phyloP scores from a whole-genome alignment of 2,113 vertebrate species.

The Passer domesticus region DNA sequence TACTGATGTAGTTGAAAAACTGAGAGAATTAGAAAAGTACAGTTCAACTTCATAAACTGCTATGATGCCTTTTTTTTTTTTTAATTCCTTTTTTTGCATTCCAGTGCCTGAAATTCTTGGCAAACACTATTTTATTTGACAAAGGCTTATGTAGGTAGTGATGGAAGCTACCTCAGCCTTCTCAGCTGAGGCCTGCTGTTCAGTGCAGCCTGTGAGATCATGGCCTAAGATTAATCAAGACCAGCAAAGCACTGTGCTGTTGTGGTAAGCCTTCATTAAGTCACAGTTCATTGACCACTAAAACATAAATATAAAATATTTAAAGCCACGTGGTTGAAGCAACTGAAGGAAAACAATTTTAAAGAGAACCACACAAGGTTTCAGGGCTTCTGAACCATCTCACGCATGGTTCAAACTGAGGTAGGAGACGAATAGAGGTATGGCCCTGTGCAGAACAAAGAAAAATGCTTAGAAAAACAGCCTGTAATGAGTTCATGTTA shows the following conservation, averaged over 20 bases:
- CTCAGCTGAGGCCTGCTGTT: neutral
- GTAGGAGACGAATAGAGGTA: neutral
- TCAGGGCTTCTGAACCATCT: neutral
- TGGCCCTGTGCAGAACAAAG: neutral
- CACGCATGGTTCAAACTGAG: neutral
- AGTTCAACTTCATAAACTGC: neutral
- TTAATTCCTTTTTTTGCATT: neutral
- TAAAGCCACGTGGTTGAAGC: neutral
- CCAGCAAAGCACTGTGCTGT: neutral
- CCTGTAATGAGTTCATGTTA: neutral
- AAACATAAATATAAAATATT: slow-evolving; percentile 15
- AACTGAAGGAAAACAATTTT: neutral
- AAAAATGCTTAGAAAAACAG: neutral
- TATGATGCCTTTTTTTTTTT: neutral
- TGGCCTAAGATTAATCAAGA: neutral
- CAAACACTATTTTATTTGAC: neutral
- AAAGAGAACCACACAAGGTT: neutral
- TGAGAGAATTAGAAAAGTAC: neutral
- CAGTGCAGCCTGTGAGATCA: neutral
- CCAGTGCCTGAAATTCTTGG: neutral
- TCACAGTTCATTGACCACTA: neutral
- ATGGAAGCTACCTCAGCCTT: neutral
- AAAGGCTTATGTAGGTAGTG: neutral
- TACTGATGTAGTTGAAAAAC: neutral
- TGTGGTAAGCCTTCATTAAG: neutral